Evolutionary conservation across 1,140 invertebrate genomes (phyloP).

Genomic region (Aphidius ervi): DNA sequence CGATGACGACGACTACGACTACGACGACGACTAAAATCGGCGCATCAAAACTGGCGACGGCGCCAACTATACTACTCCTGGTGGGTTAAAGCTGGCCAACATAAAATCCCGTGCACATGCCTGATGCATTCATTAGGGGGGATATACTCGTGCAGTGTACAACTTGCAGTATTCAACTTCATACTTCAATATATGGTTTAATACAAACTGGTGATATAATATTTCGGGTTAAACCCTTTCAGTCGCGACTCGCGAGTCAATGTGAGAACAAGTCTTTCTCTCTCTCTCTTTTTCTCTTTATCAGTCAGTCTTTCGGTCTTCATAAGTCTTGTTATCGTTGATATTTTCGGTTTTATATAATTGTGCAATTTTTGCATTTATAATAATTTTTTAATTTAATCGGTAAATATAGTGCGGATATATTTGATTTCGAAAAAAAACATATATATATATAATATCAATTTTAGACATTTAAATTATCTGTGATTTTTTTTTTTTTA

Average conservation of each 20-base stretch:
- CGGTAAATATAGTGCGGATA: too few species aligned
- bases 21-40: conserved; percentile 39
- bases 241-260: conserved; percentile 32
- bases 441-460: too few species aligned
- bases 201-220: conserved; percentile 24
- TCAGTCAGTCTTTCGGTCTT: too few species aligned
- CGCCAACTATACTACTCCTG: conserved; percentile 18
- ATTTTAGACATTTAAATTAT: too few species aligned
- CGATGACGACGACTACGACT: conserved; percentile 21
- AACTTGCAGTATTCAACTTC: conserved; percentile 41
- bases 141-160: conserved; percentile 49
- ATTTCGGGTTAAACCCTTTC: conserved; percentile 21
- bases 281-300: too few species aligned
- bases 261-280: too few species aligned
- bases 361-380: too few species aligned
- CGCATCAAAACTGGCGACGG: conserved; percentile 16
- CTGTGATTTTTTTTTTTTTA: too few species aligned
- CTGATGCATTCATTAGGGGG: conserved; percentile 53
- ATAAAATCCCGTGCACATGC: conserved; percentile 55
- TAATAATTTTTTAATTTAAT: too few species aligned
- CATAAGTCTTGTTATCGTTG: too few species aligned
- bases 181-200: conserved; percentile 24
- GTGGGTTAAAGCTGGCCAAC: conserved; percentile 43
- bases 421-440: too few species aligned
- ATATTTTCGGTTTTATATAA: too few species aligned